A percentile compares a stretch with the other conserved stretches of the same genome.
These are phyloP conservation scores for Diaperis boleti DNA, from an alignment of 2,888 invertebrate genomes.

Conservation along the genomic window DNA sequence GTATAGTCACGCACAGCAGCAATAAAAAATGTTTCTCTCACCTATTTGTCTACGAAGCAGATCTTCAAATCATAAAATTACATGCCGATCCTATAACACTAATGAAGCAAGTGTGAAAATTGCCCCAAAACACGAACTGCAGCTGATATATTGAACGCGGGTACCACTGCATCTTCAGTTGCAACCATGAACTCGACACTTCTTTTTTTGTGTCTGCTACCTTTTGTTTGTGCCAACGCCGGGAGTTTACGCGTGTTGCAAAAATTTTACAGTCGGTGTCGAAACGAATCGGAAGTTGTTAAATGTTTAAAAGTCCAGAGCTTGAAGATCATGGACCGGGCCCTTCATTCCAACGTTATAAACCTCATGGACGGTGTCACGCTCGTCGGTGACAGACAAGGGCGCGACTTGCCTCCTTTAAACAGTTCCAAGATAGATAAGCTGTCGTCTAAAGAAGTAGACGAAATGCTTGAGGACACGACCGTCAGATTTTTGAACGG, in stretches of 20 bases:
- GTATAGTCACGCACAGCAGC: no score
- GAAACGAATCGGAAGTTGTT: constrained; percentile 73
- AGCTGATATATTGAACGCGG: constrained; percentile 15
- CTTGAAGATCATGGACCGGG: constrained; percentile 74
- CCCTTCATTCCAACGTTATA: constrained; percentile 73
- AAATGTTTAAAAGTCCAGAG: constrained; percentile 81
- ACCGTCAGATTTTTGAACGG: constrained; percentile 72
- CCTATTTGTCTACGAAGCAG: constrained; percentile 7
- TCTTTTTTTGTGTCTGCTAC: constrained; percentile 20
- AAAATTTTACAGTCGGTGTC: constrained; percentile 74
- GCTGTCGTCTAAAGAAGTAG: constrained; percentile 72
- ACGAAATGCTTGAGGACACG: constrained; percentile 71
- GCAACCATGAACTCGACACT: constrained; percentile 16
- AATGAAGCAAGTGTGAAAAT: constrained; percentile 17
- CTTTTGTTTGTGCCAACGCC: constrained; percentile 9
- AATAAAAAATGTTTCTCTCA: constrained; percentile 1
- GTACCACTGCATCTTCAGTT: constrained; percentile 14
- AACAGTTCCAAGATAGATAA: constrained; percentile 70
- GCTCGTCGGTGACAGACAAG: constrained; percentile 65
- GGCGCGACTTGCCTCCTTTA: constrained; percentile 39
- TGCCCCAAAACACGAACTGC: constrained; percentile 28
- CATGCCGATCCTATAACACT: constrained; percentile 11
- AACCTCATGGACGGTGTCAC: constrained; percentile 74
- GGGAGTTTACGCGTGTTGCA: constrained; percentile 67
- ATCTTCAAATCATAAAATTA: no score